These are phyloP conservation scores for Nomada lathburiana DNA, from an alignment of 2,888 invertebrate species.

Conservation along the genomic window DNA sequence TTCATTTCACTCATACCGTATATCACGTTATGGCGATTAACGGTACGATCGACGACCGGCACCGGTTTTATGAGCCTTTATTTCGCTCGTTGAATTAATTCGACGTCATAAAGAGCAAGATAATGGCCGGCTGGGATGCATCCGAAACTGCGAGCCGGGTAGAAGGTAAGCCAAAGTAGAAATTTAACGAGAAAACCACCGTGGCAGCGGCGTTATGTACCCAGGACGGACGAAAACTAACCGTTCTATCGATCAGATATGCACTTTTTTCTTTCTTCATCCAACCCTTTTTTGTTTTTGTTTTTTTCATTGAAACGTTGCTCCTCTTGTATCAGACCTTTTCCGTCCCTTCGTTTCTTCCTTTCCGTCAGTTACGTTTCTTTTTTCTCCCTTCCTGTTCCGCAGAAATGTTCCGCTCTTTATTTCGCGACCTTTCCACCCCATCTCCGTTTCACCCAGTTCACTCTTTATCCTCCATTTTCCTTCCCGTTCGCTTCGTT, in stretches of 20 bases:
- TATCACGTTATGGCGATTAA: conserved; percentile 58
- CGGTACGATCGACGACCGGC: conserved; percentile 59
- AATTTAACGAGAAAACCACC: conserved; percentile 51
- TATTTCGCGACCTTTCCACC: not conserved
- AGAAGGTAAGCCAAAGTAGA: conserved; percentile 49
- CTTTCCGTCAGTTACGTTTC: not conserved
- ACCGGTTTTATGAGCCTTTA: conserved; percentile 65
- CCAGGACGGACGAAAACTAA: conserved; percentile 49
- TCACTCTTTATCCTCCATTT: not conserved
- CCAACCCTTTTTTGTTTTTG: not conserved
- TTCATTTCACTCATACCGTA: conserved; percentile 46
- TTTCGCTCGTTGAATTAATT: conserved; percentile 68
- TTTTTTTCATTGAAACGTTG: not conserved
- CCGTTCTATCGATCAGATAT: conserved; percentile 51
- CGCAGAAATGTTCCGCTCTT: too few relatives aligned
- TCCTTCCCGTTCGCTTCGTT: too few relatives aligned
- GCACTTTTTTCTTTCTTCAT: not conserved
- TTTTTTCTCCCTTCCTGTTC: not conserved
- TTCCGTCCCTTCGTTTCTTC: not conserved
- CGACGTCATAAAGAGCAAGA: conserved; percentile 60
- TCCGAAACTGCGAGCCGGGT: conserved; percentile 46
- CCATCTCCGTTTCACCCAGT: not conserved
- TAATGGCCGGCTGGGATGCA: conserved; percentile 62
- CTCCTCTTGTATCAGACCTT: not conserved
- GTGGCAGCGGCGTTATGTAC: conserved; percentile 23